Conservation (phyloP, 2,113 vertebrate genomes). For the human (Homo sapiens) region GRCh38 chr4:65259001-65259500, state of each 20-base stretch:
- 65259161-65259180: not conserved
- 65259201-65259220: not conserved
- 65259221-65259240: not conserved
- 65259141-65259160: not conserved
- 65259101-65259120: not conserved
- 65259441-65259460: slow-evolving; percentile 50
- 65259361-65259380: slow-evolving; percentile 44
- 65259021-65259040: not conserved
- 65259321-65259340: not conserved
- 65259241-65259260: not conserved
- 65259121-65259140: not conserved
- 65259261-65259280: not conserved
- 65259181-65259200: not conserved
- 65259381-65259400: not conserved
- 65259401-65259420: slow-evolving; percentile 62
- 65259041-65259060: not conserved
- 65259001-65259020: not conserved
- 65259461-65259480: slow-evolving; percentile 52
- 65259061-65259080: not conserved
- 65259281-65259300: not conserved
- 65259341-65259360: not conserved
- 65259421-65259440: slow-evolving; percentile 11
- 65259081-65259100: not conserved
- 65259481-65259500: slow-evolving; percentile 37
- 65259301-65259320: not conserved